These are phyloP conservation scores for Rhombomys opimus DNA, from an alignment of 2,113 vertebrate species.

Conservation along the genomic window DNA sequence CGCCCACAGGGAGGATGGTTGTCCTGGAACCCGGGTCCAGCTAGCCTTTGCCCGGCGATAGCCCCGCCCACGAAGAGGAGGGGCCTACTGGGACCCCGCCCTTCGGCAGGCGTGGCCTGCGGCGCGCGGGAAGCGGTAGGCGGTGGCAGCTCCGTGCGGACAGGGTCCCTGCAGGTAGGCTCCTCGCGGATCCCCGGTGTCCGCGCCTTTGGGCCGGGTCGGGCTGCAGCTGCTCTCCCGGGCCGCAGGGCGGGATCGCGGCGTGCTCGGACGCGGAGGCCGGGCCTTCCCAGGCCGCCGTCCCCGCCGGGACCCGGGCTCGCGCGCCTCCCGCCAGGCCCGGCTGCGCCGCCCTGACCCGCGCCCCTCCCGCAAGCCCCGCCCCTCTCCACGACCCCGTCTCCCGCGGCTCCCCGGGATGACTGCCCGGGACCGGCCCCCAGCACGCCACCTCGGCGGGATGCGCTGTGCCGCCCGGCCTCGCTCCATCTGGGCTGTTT, in stretches of 20 bases:
- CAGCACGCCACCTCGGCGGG: background rate
- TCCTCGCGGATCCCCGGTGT: accelerated
- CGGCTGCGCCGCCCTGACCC: background rate
- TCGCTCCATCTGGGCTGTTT: background rate
- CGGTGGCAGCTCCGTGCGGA: accelerated
- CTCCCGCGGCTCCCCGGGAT: background rate
- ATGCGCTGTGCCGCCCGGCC: background rate
- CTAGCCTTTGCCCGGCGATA: accelerated
- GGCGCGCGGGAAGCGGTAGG: constrained; percentile 61
- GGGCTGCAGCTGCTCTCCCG: no score
- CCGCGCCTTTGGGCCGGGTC: background rate
- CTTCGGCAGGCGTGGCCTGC: background rate
- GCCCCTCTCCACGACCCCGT: accelerated
- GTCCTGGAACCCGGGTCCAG: background rate
- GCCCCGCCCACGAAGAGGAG: background rate
- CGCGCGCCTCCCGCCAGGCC: background rate
- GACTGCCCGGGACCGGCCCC: background rate
- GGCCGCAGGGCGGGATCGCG: no score
- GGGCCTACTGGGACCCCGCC: background rate
- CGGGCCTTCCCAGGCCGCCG: no score
- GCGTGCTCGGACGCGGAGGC: background rate
- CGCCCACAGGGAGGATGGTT: background rate
- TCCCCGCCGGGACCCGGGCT: accelerated
- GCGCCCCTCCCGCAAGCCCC: background rate
- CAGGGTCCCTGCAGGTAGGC: background rate